Percentiles rank a stretch among this genome's conserved stretches.
Conservation (phyloP, 2,797 vertebrate species). For the Eospalax fontanierii region DNA sequence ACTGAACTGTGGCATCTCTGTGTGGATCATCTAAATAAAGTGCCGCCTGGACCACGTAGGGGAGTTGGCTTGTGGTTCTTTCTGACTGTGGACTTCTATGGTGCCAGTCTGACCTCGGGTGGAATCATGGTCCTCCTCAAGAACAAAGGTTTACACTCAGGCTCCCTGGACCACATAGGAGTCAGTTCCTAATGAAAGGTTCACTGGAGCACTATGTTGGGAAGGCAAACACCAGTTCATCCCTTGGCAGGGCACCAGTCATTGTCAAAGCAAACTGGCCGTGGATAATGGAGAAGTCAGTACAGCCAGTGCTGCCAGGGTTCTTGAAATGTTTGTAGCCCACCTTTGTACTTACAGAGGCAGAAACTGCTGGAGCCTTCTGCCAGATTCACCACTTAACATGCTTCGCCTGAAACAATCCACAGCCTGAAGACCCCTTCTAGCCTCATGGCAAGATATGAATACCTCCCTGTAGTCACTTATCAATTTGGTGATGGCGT, state of each 20-base stretch:
- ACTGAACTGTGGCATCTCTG: conserved; percentile 72
- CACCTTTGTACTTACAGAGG: background rate
- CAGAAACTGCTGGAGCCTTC: background rate
- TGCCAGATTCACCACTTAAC: background rate
- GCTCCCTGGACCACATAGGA: background rate
- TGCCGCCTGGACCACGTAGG: background rate
- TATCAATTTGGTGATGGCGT: background rate
- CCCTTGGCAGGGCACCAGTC: background rate
- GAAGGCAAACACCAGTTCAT: background rate
- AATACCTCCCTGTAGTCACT: background rate
- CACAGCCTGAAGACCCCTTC: background rate
- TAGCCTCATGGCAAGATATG: background rate
- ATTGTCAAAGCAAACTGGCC: no score
- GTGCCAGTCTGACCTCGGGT: conserved; percentile 66
- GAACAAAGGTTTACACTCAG: conserved; percentile 17
- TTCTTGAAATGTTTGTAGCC: background rate
- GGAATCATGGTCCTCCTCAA: conserved; percentile 1
- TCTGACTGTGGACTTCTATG: conserved; percentile 35
- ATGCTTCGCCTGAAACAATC: accelerated
- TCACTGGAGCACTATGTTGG: background rate
- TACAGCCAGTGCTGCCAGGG: background rate
- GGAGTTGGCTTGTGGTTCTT: conserved; percentile 79
- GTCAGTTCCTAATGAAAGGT: conserved; percentile 51
- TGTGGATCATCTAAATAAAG: conserved; percentile 82
- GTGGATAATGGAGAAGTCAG: background rate